A percentile compares a stretch with the other conserved stretches of the same genome.
These are phyloP conservation scores for Zaprionus lachaisei DNA, from an alignment of 1,140 invertebrate species.

Conservation along the genomic window DNA sequence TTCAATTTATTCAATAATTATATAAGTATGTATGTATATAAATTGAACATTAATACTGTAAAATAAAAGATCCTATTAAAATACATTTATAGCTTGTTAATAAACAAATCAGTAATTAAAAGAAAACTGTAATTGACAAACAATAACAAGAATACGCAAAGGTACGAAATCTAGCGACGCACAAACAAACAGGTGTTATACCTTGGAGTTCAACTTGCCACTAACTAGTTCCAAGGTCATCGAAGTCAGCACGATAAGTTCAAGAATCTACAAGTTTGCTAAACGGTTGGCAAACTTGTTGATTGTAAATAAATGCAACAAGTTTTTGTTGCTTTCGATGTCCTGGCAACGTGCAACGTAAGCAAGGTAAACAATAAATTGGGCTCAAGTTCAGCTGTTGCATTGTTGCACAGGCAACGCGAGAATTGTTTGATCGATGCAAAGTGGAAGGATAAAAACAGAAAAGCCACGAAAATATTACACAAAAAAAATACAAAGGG, in stretches of 20 bases:
- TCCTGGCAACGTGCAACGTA: conserved; percentile 57
- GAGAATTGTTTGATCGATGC: conserved; percentile 7
- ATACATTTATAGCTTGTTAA: too few species aligned
- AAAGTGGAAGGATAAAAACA: conserved; percentile 57
- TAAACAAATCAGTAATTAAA: too few species aligned
- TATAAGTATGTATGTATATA: too few species aligned
- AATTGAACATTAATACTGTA: too few species aligned
- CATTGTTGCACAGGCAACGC: conserved; percentile 79
- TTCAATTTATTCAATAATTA: too few species aligned
- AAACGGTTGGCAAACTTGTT: conserved; percentile 50
- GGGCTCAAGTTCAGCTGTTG: conserved; percentile 80
- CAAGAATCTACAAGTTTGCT: conserved; percentile 32
- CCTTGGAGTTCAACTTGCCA: background rate
- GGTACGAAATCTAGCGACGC: background rate
- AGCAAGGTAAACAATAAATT: conserved; percentile 54
- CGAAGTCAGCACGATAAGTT: conserved; percentile 17
- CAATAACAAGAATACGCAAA: background rate
- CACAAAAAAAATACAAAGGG: conserved; percentile 47
- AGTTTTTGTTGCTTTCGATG: conserved; percentile 35
- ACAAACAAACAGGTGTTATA: background rate
- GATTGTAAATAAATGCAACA: conserved; percentile 54
- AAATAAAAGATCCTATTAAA: too few species aligned
- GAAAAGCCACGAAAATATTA: conserved; percentile 28
- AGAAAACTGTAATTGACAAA: too few species aligned
- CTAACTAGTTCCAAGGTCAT: conserved; percentile 24